A percentile compares a stretch with the other conserved stretches of the same genome.
phyloP scores from a whole-genome alignment of 2,113 vertebrate genomes.

The Rhodinocichla rosea region DNA sequence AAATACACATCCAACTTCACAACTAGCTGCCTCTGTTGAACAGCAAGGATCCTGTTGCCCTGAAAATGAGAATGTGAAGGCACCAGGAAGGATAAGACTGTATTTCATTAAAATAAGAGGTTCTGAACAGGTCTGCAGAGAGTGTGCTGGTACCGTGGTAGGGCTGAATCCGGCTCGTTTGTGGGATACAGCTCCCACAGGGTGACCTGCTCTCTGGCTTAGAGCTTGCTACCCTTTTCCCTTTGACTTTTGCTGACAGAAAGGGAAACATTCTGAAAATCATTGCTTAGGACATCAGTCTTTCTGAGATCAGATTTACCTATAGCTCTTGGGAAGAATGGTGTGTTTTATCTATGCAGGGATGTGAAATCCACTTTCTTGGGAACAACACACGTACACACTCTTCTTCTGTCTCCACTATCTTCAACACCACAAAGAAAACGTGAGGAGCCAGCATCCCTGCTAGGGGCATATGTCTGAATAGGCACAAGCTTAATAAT shows the following conservation, averaged over 20 bases:
- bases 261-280: background rate
- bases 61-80: background rate
- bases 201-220: background rate
- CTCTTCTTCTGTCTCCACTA: background rate
- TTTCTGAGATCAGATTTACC: background rate
- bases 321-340: background rate
- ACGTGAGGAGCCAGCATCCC: background rate
- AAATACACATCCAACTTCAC: background rate
- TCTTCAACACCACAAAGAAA: constrained; percentile 6
- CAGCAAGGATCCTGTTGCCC: background rate
- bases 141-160: background rate
- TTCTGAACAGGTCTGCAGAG: background rate
- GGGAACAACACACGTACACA: background rate
- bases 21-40: background rate
- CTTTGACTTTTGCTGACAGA: background rate
- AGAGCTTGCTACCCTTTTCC: background rate
- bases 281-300: background rate
- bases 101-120: background rate
- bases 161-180: background rate
- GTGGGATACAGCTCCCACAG: background rate
- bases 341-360: background rate
- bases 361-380: background rate
- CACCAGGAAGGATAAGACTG: background rate
- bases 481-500: constrained; percentile 7
- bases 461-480: constrained; percentile 39